Base-by-base conservation (phyloP, 2,888 invertebrate species). In the Tenthredo notha region DNA sequence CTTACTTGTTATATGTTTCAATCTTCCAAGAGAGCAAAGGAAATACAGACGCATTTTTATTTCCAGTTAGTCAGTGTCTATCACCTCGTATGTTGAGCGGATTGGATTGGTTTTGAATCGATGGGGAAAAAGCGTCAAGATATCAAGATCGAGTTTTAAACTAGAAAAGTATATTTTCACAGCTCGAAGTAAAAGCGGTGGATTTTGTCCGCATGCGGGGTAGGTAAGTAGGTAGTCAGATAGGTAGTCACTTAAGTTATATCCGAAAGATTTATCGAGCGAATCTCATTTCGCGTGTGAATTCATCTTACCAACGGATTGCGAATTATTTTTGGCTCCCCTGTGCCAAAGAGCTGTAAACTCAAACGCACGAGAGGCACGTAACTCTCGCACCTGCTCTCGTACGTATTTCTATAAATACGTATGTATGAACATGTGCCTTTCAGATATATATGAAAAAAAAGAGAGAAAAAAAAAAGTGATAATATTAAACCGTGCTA, bases 71-170 rank as follows among this genome's bases (percentile, higher is more conserved):
- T 25, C 80, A 21, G n/a, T 61, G 61, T 58, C 80, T 80, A 21
- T 25, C 47, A 29, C 15, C 47, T 5, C 77, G 29, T 50, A 77
- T 43, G 15, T 37, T 15, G 21, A 37, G 29, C 54, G 18, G 29
- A 21, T 9, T 25, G 58, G 37, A 80, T 80, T 61, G 61, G 29
- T 80, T 80, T 80, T 80, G 37, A 80, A 40, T 61, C 80, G 61
- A 80, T 21, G 37, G 40, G 15, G 15, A 80, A 80, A 80, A 12
- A 58, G 21, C 80, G 61, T 58, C 80, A 21, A 61, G 61, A 80
- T 33, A 80, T 80, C 61, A 25, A 80, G 40, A 61, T 50, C 21
- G 58, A 58, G 29, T 50, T 54, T 61, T 80, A 40, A 58, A 58
- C 10, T 61, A 18, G 50, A 54, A 37, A 78, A 78, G 75, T 72